Base-by-base conservation (phyloP, 2,113 vertebrate species). In the Actenoides lindsayi region DNA sequence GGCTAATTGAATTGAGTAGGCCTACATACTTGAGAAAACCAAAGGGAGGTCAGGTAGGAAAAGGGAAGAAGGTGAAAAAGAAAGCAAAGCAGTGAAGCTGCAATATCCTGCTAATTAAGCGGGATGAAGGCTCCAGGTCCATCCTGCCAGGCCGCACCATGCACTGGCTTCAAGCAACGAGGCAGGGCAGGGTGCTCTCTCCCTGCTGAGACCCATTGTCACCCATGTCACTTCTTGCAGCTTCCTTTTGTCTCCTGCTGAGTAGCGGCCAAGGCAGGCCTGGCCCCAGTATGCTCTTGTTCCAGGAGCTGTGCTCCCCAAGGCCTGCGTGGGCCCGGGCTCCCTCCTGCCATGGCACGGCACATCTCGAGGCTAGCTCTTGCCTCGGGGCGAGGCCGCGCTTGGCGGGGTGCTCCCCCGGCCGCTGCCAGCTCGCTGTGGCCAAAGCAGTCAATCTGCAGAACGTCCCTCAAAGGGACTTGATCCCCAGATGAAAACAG, bases 1-100 rank as follows among this genome's bases (percentile, higher is more conserved):
- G 87, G 88, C 97, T 97, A 97, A 97, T 96, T 96, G 94, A 97
- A 95, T 90, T 84, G 89, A 97, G 91, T 92, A 92, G 94, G 91
- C 65, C 68, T 89, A 53, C 31, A 46, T 73, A 81, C 83, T 82
- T 94, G 74, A 89, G 88, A 86, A 77, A 60, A 89, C 86, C 91
- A 93, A 91, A 89, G 88, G 79, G 77, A 92, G 93, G 91, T 76
- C 84, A 60, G 77, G 91, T 68, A 51, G 76, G 53, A 77, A 89
- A 94, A 96, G 53, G 88, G 91, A 94, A 85, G 92, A 91, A 93
- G 84, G 85, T 86, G 80, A 93, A 95, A 89, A 90, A 91, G 89
- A 76, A 95, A 94, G 83, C n/a, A 53, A 89, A 84, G 92, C 51
- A 67, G 37, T 20, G 42, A 79, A 77, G 59, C 84, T 91, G 85